Base-by-base conservation (phyloP, 2,797 vertebrate genomes). In the Anolis apletophallus region DNA sequence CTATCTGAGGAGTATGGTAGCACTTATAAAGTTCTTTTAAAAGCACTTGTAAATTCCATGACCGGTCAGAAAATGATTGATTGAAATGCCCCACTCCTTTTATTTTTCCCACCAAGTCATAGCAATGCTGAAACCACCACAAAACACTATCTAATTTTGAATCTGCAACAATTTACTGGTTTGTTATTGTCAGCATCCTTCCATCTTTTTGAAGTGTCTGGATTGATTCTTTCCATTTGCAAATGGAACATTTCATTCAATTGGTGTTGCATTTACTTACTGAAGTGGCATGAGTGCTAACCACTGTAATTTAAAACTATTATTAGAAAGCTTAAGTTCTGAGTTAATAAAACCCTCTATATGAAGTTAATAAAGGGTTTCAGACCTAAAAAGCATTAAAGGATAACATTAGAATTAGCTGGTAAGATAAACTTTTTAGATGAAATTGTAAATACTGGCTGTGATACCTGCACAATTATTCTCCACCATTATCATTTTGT, bases 201-300 rank as follows among this genome's bases (percentile, higher is more conserved):
- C 77, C 80, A 50, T 91, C 34, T 86, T 59, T 29, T 83, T 87
- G 88, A 89, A 90, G 92, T 85, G 90, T 69, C 52, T 85, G 80
- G 87, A 5, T 46, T 90, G 88, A 85, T 88, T 77, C 71, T 80
- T 85, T 32, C 79, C 75, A 89, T 92, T 93, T 94, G 92, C 81
- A 93, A 91, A 76, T 46, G 91, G 85, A 91, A 91, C 83, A 89
- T 94, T 94, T 92, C 94, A 91, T 95, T 94, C 91, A 91, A 68
- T 46, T 90, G 88, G 83, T 85, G 69, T 90, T 91, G 84, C 89
- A 84, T 94, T 94, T 93, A 88, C 87, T 92, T 14, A 50, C 89
- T 82, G 82, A 92, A 91, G 84, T 89, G 89, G 34, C 61, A 91
- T 29, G 52, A 83, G 80, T 86, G 76, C 77, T 88, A 93, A 68